A percentile compares a stretch with the other conserved stretches of the same genome.
phyloP scores from a whole-genome alignment of 2,797 vertebrate genomes.

The Gambusia yucatana region DNA sequence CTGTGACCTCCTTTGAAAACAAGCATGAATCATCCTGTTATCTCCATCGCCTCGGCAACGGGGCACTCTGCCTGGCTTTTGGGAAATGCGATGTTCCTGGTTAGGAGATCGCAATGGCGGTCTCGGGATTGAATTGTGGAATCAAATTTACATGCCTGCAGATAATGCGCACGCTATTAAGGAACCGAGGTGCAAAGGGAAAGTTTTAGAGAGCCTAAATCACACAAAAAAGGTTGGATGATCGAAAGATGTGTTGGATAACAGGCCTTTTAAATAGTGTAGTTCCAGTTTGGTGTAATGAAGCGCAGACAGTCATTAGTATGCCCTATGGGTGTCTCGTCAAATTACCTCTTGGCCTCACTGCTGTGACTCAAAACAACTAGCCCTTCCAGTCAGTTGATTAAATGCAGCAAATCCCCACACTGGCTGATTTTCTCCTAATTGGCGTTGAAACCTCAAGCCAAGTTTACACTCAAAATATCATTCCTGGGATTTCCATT shows the following conservation, averaged over 20 bases:
- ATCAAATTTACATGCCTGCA: slow-evolving; percentile 48
- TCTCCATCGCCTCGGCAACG: slow-evolving; percentile 64
- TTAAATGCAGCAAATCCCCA: slow-evolving; percentile 61
- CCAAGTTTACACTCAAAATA: slow-evolving; percentile 47
- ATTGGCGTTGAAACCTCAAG: slow-evolving; percentile 60
- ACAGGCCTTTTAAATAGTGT: slow-evolving; percentile 45
- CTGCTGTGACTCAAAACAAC: slow-evolving; percentile 60
- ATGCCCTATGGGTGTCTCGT: slow-evolving; percentile 66
- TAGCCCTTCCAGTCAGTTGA: slow-evolving; percentile 67
- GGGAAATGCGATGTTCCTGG: slow-evolving; percentile 61
- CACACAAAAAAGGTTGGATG: slow-evolving; percentile 39
- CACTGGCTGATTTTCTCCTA: slow-evolving; percentile 45
- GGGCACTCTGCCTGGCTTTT: slow-evolving; percentile 52
- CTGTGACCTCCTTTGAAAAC: slow-evolving; percentile 72
- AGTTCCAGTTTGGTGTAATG: slow-evolving; percentile 52
- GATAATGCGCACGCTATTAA: slow-evolving; percentile 49
- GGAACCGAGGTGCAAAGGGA: slow-evolving; percentile 25
- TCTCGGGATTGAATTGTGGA: slow-evolving; percentile 42
- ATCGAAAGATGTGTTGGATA: slow-evolving; percentile 53
- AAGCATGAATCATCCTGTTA: slow-evolving; percentile 79
- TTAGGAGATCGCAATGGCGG: slow-evolving; percentile 53
- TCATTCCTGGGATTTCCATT: slow-evolving; percentile 38
- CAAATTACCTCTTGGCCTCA: slow-evolving; percentile 71
- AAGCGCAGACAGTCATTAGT: slow-evolving; percentile 67
- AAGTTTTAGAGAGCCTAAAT: slow-evolving; percentile 24